Percentiles rank a stretch among this genome's conserved stretches.
Evolutionary conservation across 2,797 vertebrate species (phyloP).

Genomic region (Rhincodon typus): DNA sequence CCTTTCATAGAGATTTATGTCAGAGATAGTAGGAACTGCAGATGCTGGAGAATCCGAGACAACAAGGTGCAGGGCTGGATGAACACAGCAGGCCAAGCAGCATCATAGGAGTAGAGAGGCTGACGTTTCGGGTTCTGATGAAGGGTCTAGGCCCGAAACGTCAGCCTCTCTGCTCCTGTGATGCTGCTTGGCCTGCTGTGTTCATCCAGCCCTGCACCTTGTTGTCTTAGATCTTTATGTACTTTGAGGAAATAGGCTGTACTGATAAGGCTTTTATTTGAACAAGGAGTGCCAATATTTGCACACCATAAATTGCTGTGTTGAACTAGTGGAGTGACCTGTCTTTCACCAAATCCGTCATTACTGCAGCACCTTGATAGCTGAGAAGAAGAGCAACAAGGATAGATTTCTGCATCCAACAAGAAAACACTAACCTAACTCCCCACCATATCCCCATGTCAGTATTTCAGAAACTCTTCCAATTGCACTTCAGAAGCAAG

Average conservation of each 20-base stretch:
- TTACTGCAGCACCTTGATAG: background rate
- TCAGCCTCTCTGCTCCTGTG: too few species aligned
- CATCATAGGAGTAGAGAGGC: too few species aligned
- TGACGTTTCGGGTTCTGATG: too few species aligned
- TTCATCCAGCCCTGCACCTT: too few species aligned
- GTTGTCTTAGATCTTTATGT: background rate
- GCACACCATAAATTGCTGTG: background rate
- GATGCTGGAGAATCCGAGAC: too few species aligned
- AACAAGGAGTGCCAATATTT: background rate
- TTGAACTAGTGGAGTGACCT: background rate
- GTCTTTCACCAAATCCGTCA: background rate
- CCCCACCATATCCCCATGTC: background rate
- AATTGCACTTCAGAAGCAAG: background rate
- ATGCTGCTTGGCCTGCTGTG: too few species aligned
- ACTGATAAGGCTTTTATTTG: background rate
- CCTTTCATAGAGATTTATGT: too few species aligned
- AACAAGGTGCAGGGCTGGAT: too few species aligned
- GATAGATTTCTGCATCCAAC: background rate
- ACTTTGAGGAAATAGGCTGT: background rate
- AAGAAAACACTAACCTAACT: background rate
- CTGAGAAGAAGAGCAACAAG: background rate
- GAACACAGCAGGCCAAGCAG: too few species aligned
- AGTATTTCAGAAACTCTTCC: background rate
- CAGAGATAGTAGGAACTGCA: too few species aligned
- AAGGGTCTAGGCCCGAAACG: too few species aligned